Percentiles rank a stretch among this genome's conserved stretches.
These are phyloP conservation scores for Tricholaema leucomelas DNA, from an alignment of 2,113 vertebrate genomes.

Conservation along the genomic window DNA sequence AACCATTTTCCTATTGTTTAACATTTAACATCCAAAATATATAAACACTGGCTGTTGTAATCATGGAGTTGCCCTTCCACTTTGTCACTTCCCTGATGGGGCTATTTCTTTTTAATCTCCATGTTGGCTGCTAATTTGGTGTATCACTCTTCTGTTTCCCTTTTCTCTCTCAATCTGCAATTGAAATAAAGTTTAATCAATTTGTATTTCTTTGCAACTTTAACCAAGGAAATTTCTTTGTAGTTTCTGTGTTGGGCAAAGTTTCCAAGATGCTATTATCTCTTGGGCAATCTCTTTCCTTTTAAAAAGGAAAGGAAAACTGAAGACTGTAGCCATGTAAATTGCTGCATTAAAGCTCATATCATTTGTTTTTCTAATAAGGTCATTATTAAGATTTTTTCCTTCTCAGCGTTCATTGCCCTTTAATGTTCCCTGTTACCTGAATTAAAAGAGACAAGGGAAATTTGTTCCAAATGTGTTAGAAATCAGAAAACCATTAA, in stretches of 20 bases:
- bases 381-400: neutral
- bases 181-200: neutral
- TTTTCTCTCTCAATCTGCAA: neutral
- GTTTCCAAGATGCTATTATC: neutral
- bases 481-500: slow-evolving; percentile 47
- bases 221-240: neutral
- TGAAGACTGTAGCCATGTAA: neutral
- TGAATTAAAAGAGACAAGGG: slow-evolving; percentile 45
- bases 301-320: neutral
- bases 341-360: neutral
- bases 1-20: neutral
- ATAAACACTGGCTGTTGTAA: neutral
- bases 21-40: neutral
- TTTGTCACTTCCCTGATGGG: neutral
- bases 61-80: neutral
- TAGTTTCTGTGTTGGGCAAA: neutral
- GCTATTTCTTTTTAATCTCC: neutral
- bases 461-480: slow-evolving; percentile 44
- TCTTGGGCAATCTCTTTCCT: neutral
- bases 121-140: neutral
- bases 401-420: slow-evolving; percentile 3
- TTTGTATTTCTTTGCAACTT: neutral
- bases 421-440: slow-evolving; percentile 16
- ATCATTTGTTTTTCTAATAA: neutral
- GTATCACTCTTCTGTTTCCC: neutral